Conservation (phyloP, 2,888 invertebrate genomes). For the Horisme vitalbata region DNA sequence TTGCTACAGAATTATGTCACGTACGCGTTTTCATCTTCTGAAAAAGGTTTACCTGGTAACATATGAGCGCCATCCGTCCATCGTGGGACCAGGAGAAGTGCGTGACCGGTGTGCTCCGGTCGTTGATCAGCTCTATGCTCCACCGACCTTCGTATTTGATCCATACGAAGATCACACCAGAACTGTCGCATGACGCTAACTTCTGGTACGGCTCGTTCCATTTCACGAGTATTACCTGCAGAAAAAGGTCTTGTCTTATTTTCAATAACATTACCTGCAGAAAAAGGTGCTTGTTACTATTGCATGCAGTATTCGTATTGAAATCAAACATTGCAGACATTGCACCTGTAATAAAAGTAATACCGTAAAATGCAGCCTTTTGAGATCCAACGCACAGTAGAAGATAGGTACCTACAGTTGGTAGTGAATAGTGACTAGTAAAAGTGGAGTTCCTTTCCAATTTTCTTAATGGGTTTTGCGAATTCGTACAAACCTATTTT, state of each 20-base stretch:
- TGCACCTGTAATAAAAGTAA: no score
- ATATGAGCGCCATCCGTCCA: slow-evolving; percentile 98
- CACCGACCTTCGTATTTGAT: slow-evolving; percentile 99
- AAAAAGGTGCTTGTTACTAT: no score
- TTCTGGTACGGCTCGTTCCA: slow-evolving; percentile 99
- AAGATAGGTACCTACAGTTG: no score
- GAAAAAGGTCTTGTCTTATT: no score
- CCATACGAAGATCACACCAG: slow-evolving; percentile 99
- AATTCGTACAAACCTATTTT: neutral
- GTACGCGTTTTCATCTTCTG: neutral
- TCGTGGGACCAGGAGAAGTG: slow-evolving; percentile 99
- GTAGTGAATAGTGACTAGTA: no score
- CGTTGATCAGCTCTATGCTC: slow-evolving; percentile 99
- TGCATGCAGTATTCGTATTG: no score
- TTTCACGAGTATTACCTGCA: slow-evolving; percentile 95
- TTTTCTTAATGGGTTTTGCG: neutral
- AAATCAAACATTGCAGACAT: no score
- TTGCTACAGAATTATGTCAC: neutral
- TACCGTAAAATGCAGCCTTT: no score
- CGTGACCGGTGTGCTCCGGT: slow-evolving; percentile 97
- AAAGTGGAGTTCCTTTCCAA: no score
- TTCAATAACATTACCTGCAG: no score
- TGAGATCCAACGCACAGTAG: no score
- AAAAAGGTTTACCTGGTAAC: slow-evolving; percentile 89
- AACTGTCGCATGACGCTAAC: slow-evolving; percentile 97